Evolutionary conservation across 2,113 vertebrate species (phyloP), one percentile per base, ranked within the genome.

Genomic region (Urocolius indicus): DNA sequence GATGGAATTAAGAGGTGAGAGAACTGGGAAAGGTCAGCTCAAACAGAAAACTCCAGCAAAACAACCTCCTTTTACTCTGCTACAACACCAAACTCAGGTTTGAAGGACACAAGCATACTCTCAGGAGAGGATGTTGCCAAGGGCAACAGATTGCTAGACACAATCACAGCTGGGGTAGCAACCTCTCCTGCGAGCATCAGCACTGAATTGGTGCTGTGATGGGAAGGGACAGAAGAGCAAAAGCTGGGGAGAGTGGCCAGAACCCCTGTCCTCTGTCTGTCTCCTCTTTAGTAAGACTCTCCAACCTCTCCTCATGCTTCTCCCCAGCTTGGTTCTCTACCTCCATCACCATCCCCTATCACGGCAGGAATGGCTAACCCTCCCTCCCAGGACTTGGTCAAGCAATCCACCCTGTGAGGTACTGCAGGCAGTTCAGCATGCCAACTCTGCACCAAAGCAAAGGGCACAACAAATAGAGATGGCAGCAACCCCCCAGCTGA

Each of bases 191-290:
- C 58, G 34, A 58, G 69, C 20, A 51, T 27, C 45, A n/a, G 62
- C 5, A 34, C n/a, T 18, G 2, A 1, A 22, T 10, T 9, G 1
- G 34, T 6, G 38, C 62, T 41, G 57, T 15, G 34, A 52, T 29
- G 36, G n/a, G 49, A 78, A 75, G 36, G 23, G 58, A 52, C 4
- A 12, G 38, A 63, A 38, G 2, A 72, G 65, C 49, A 75, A 19
- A 49, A 49, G 24, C 16, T 9, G 23, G 68, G 14, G 36, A 78
- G 19, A 54, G 8, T 1, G 5, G 36, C 14, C 30, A 51, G 27
- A 65, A 5, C 15, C 58, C 21, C 16, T 1, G 0, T 1, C 12
- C 57, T 65, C 62, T 16, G 26, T 19, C 23, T 5, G 2, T 7
- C 36, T 83, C 51, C 46, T 76, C 5, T 32, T 46, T 2, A 62